A percentile compares a stretch with the other conserved stretches of the same genome.
Conservation (phyloP, 1,140 invertebrate genomes). For the Drosophila trapezifrons region DNA sequence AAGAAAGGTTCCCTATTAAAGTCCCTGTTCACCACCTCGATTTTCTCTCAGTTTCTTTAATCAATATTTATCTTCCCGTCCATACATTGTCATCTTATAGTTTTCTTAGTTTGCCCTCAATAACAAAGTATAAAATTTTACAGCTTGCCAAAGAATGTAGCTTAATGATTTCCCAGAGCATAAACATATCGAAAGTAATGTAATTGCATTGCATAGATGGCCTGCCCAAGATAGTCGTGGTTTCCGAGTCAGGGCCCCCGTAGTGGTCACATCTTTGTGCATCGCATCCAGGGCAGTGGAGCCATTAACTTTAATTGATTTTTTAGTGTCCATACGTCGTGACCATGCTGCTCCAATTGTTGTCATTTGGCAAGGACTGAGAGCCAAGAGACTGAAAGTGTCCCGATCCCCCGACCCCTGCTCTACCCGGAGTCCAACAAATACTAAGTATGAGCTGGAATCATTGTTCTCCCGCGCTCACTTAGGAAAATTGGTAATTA, state of each 20-base stretch:
- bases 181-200: constrained; percentile 35
- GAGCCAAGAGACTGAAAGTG: constrained; percentile 23
- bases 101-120: constrained; percentile 1
- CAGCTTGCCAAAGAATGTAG: constrained; percentile 3
- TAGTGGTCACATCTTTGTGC: constrained; percentile 37
- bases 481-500: constrained; percentile 68
- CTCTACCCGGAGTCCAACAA: constrained; percentile 1
- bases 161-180: constrained; percentile 15
- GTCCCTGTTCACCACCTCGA: too few relatives aligned
- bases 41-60: neutral
- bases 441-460: constrained; percentile 31
- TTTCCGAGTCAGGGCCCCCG: constrained; percentile 1
- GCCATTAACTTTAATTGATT: constrained; percentile 74
- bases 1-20: too few relatives aligned
- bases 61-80: neutral
- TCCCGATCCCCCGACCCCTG: constrained; percentile 9
- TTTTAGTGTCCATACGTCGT: constrained; percentile 57
- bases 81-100: neutral
- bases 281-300: constrained; percentile 35
- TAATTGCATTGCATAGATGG: constrained; percentile 47
- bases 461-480: constrained; percentile 32
- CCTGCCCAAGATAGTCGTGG: constrained; percentile 5
- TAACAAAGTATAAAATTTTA: constrained; percentile 19
- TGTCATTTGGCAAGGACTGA: constrained; percentile 21
- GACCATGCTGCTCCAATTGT: constrained; percentile 6